Evolutionary conservation across 2,797 vertebrate species (phyloP).

Genomic region (Trematomus bernacchii): DNA sequence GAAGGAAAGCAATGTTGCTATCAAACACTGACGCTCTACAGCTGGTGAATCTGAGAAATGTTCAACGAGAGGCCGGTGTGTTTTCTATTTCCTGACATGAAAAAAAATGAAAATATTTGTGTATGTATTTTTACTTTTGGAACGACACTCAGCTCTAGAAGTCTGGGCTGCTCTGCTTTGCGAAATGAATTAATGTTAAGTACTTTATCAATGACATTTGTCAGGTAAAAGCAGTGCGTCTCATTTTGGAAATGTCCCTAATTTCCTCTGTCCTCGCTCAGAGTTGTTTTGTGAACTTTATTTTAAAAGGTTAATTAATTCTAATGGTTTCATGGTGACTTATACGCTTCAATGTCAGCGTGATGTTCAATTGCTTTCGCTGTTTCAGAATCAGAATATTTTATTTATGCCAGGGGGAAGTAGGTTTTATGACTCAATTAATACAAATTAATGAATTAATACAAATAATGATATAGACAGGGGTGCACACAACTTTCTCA

Average conservation of each 20-base stretch:
- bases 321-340: background rate
- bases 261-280: background rate
- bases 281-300: no score
- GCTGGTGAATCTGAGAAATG: slow-evolving; percentile 1
- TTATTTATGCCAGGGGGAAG: no score
- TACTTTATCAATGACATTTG: no score
- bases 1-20: background rate
- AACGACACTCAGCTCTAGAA: background rate
- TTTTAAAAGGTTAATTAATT: background rate
- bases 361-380: background rate
- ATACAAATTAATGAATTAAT: no score
- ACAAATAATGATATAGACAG: no score
- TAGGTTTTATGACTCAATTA: no score
- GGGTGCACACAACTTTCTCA: no score
- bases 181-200: background rate
- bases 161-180: background rate
- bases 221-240: background rate
- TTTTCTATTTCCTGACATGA: slow-evolving; percentile 3
- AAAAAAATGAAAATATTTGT: background rate
- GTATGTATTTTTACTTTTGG: slow-evolving; percentile 12
- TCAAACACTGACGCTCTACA: background rate
- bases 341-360: background rate
- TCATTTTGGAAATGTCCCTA: background rate
- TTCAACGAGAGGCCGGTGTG: background rate
- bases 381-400: background rate